Evolutionary conservation across 2,888 invertebrate genomes (phyloP), one percentile per base, ranked within the genome.

Genomic region (Pocota personata): DNA sequence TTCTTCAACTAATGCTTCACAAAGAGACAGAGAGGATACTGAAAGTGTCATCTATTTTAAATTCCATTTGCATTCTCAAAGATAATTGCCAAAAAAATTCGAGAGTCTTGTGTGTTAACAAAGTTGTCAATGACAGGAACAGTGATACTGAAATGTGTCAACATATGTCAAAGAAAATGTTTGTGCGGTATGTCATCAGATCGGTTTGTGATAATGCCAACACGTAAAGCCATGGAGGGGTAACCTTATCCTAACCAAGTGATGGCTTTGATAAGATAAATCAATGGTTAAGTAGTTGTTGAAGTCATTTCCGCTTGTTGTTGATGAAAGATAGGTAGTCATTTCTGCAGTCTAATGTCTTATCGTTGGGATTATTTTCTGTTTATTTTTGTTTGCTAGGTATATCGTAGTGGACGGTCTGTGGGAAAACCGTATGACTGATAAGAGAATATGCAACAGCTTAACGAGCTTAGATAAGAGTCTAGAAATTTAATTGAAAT

Each of bases 391-490:
- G 55, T 55, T 64, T 55, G 14, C 6, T 58, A n/a, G n/a, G n/a
- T 24, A n/a, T 55, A n/a, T 21, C 14, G 19, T 46, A 43, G 40
- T 62, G 16, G 14, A 43, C 16, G 35, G 14, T 24, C 30, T 35
- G 12, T 50, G 27, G 32, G 40, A 79, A 58, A 57, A 35, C 12
- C 16, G 14, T 62, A 16, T 27, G 37, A 48, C 32, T 79, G 80
- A 84, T 84, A 84, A 84, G 64, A 19, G 19, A 16, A 66, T 19
- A 67, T 73, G 75, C 35, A 69, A 46, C 5, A 69, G 75, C 80
- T 84, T 80, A 84, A 75, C 16, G 71, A 66, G 69, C 50, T 84
- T 75, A 71, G 64, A 71, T 66, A 66, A 57, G 64, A 64, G 21
- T 52, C 60, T 19, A 60, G 48, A n/a, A 48, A 67, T 37, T 73